Evolutionary conservation across 2,113 vertebrate species (phyloP).

Genomic region (Ptilonorhynchus violaceus): DNA sequence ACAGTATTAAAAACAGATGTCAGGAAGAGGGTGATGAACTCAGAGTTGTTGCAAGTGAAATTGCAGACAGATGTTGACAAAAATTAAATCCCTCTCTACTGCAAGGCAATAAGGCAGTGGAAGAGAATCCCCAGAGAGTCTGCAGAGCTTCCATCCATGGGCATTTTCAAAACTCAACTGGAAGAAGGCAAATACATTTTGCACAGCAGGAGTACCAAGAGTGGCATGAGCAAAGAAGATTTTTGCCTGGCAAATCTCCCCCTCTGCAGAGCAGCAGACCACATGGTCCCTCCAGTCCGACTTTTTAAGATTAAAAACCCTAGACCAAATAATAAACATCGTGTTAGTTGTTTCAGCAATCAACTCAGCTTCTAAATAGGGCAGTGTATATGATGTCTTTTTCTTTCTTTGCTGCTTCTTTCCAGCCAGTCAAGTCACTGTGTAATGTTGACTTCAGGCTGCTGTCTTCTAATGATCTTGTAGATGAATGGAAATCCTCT

Average conservation of each 20-base stretch:
- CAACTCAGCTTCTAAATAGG: fast-evolving
- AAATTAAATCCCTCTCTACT: background rate
- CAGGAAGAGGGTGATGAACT: fast-evolving
- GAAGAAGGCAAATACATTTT: background rate
- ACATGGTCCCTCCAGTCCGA: background rate
- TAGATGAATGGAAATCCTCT: background rate
- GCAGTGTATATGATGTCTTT: background rate
- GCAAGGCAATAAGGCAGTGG: background rate
- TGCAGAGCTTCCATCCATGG: background rate
- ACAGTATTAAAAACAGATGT: background rate
- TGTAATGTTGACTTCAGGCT: background rate
- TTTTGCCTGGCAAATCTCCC: background rate
- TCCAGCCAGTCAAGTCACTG: background rate
- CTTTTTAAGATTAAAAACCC: background rate
- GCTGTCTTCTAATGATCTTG: background rate
- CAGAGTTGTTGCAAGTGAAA: background rate
- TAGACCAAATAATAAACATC: background rate
- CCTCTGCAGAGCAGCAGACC: background rate
- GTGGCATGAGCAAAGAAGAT: background rate
- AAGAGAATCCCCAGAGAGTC: background rate
- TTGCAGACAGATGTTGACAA: background rate
- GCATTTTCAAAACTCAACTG: background rate
- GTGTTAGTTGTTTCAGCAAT: fast-evolving
- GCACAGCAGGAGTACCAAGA: background rate
- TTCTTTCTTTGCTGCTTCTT: background rate